Conservation (phyloP, 2,888 invertebrate genomes). For the Smittia aterrima region DNA sequence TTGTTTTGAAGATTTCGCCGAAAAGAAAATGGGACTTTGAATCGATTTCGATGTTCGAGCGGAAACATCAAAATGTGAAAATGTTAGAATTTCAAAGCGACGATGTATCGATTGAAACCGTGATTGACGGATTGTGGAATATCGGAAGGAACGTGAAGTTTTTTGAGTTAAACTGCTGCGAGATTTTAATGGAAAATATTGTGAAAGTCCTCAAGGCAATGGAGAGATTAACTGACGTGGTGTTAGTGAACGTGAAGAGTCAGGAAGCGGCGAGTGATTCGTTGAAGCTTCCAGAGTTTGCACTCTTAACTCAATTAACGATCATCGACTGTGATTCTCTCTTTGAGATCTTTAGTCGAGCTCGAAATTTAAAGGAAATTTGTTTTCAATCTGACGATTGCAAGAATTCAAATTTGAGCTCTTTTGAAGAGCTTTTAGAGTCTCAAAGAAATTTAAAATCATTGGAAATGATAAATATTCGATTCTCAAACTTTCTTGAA, state of each 20-base stretch:
- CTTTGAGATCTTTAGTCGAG: background rate
- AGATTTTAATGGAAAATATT: background rate
- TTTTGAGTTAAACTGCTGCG: conserved; percentile 16
- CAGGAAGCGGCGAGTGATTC: background rate
- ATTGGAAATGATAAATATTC: conserved; percentile 1
- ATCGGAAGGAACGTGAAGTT: background rate
- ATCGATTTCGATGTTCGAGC: background rate
- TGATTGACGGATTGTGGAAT: background rate
- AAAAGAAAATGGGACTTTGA: conserved; percentile 32
- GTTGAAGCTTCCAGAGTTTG: background rate
- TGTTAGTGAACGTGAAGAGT: background rate
- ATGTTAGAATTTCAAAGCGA: background rate
- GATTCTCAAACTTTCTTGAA: conserved; percentile 20
- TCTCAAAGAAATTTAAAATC: background rate
- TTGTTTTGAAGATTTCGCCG: background rate
- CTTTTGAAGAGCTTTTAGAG: background rate
- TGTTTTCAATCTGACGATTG: conserved; percentile 6
- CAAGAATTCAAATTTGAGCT: background rate
- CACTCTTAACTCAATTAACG: background rate
- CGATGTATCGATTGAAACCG: background rate
- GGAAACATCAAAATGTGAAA: conserved; percentile 16
- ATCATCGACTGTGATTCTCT: background rate
- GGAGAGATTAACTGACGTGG: background rate
- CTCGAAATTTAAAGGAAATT: background rate
- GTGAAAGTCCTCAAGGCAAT: background rate